These are phyloP conservation scores for Darevskia nairensis DNA, from an alignment of 2,797 vertebrate genomes.

Conservation along the genomic window DNA sequence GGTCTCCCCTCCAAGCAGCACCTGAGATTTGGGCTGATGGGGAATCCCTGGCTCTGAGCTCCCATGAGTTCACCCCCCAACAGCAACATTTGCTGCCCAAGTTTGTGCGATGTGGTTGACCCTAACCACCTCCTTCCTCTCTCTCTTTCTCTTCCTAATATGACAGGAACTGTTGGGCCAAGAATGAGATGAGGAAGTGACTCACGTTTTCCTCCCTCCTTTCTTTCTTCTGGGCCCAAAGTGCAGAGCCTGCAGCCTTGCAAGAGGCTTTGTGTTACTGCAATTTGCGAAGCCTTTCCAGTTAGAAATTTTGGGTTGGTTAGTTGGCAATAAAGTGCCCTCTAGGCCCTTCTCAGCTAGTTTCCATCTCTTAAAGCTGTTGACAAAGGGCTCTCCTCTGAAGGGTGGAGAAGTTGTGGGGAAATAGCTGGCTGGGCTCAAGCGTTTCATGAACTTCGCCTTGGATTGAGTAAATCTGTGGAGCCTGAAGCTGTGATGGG, in stretches of 20 bases:
- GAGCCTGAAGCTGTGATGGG: neutral
- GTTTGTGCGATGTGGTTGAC: neutral
- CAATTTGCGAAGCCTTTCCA: neutral
- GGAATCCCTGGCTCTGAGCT: neutral
- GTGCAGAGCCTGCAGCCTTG: neutral
- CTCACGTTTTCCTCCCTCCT: neutral
- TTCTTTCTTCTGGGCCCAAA: neutral
- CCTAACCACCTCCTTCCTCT: neutral
- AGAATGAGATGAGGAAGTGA: neutral
- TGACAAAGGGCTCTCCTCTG: neutral
- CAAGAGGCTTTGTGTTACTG: neutral
- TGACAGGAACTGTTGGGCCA: constrained; percentile 6
- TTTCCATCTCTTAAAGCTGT: no score
- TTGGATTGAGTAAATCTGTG: neutral
- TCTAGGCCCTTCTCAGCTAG: neutral
- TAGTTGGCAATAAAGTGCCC: neutral
- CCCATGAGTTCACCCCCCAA: neutral
- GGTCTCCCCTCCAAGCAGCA: neutral
- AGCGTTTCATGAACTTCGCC: neutral
- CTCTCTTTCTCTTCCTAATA: neutral
- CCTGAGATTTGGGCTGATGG: neutral
- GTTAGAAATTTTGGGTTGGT: neutral
- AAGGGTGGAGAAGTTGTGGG: neutral
- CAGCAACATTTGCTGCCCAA: neutral
- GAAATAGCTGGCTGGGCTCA: neutral